Percentiles rank a stretch among this genome's conserved stretches.
These are phyloP conservation scores for Ethmia dodecea DNA, from an alignment of 2,888 invertebrate species.

Conservation along the genomic window DNA sequence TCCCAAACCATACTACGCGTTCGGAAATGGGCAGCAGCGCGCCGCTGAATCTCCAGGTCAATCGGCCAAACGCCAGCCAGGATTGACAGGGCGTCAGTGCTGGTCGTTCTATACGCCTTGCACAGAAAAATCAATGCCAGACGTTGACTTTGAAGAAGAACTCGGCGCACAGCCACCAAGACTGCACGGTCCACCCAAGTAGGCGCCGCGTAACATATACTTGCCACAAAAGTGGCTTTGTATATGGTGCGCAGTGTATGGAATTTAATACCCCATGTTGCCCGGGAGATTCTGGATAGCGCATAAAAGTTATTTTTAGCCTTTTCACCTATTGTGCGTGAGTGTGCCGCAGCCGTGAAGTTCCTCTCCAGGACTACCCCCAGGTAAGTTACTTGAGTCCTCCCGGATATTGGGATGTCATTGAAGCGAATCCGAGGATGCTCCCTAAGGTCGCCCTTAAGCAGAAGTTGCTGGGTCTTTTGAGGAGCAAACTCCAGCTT, in stretches of 20 bases:
- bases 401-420: neutral
- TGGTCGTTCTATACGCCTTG: conserved; percentile 26
- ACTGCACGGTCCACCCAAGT: conserved; percentile 13
- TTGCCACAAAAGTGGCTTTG: conserved; percentile 18
- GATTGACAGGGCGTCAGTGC: conserved; percentile 23
- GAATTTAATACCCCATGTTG: conserved; percentile 18
- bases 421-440: conserved; percentile 1
- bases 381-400: neutral
- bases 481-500: conserved; percentile 5
- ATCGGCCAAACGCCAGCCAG: conserved; percentile 26
- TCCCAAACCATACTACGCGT: conserved; percentile 20
- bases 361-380: conserved; percentile 1
- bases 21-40: no score
- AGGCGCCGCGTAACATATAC: conserved; percentile 17
- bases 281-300: conserved; percentile 20
- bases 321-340: conserved; percentile 9
- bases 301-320: conserved; percentile 14
- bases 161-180: conserved; percentile 12
- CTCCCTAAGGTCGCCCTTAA: conserved; percentile 3
- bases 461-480: conserved; percentile 4
- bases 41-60: conserved; percentile 22
- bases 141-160: conserved; percentile 19
- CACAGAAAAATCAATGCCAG: conserved; percentile 18
- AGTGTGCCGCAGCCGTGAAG: conserved; percentile 10
- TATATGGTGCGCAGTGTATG: conserved; percentile 13